Conservation (phyloP, 2,113 vertebrate species). For the Ameiurus melas region DNA sequence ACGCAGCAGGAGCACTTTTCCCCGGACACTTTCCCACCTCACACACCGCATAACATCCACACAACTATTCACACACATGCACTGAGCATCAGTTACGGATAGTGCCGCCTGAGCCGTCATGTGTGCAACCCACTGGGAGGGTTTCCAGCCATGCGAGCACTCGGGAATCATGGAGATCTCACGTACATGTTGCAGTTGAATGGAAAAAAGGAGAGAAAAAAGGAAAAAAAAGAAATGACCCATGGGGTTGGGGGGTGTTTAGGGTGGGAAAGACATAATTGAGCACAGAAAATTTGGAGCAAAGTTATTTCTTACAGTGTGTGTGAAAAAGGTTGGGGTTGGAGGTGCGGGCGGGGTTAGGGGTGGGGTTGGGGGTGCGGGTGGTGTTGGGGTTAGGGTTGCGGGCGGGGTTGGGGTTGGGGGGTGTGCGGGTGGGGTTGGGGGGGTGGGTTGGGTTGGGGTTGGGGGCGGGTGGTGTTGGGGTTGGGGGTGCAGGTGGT, state of each 20-base stretch:
- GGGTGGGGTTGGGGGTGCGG: too few species aligned
- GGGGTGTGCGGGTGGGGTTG: too few species aligned
- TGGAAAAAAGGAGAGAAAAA: not conserved
- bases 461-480: too few species aligned
- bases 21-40: not conserved
- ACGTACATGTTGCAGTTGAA: slow-evolving; percentile 10
- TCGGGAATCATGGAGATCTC: slow-evolving; percentile 38
- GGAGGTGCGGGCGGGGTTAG: not conserved
- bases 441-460: too few species aligned
- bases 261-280: slow-evolving; percentile 44
- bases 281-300: slow-evolving; percentile 40
- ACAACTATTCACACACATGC: not conserved
- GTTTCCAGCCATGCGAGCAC: slow-evolving; percentile 26
- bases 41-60: not conserved
- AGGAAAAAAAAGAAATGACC: not conserved
- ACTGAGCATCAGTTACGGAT: slow-evolving; percentile 13
- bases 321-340: not conserved
- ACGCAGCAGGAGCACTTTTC: not conserved
- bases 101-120: not conserved
- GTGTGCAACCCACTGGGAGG: slow-evolving; percentile 13
- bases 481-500: too few species aligned
- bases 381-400: too few species aligned
- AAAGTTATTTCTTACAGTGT: slow-evolving; percentile 27
- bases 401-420: too few species aligned
- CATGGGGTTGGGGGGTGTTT: not conserved